Conservation (phyloP, 92 coral and sea anemone species). For the Porites cylindrica region DNA sequence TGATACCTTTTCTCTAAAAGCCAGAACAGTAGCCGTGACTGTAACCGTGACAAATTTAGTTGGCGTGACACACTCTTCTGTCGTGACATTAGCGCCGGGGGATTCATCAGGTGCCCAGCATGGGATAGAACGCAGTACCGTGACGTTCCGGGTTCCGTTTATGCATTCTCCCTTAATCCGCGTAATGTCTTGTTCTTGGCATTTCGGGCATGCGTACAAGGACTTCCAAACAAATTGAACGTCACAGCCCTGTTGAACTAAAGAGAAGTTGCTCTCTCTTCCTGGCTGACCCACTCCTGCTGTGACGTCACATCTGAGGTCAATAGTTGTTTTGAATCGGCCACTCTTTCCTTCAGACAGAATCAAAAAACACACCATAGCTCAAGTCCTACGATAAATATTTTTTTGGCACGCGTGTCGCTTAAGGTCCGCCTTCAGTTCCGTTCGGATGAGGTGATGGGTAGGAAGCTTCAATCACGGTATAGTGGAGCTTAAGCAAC, state of each 20-base stretch:
- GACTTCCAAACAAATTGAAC: slow-evolving; percentile 82
- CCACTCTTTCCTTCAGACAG: background rate
- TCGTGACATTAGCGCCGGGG: background rate
- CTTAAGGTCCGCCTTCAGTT: no score
- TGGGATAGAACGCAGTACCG: slow-evolving; percentile 50
- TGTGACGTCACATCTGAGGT: slow-evolving; percentile 75
- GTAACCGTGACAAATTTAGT: background rate
- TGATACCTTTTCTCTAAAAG: background rate
- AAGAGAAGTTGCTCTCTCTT: slow-evolving; percentile 73
- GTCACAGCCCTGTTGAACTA: slow-evolving; percentile 33
- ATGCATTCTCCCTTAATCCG: slow-evolving; percentile 67
- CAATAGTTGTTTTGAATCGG: slow-evolving; percentile 54
- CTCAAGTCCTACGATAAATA: background rate
- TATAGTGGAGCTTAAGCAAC: no score
- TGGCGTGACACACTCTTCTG: slow-evolving; percentile 25
- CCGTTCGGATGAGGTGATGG: no score
- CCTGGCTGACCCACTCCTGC: slow-evolving; percentile 90
- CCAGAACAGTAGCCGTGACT: background rate
- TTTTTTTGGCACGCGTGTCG: no score
- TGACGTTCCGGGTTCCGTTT: slow-evolving; percentile 65
- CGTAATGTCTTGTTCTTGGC: slow-evolving; percentile 68
- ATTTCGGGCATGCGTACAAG: slow-evolving; percentile 87
- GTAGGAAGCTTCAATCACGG: no score
- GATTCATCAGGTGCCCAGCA: slow-evolving; percentile 78
- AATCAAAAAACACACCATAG: background rate